Conservation (phyloP, 2,113 vertebrate species). For the Coptodon bakossiorum region DNA sequence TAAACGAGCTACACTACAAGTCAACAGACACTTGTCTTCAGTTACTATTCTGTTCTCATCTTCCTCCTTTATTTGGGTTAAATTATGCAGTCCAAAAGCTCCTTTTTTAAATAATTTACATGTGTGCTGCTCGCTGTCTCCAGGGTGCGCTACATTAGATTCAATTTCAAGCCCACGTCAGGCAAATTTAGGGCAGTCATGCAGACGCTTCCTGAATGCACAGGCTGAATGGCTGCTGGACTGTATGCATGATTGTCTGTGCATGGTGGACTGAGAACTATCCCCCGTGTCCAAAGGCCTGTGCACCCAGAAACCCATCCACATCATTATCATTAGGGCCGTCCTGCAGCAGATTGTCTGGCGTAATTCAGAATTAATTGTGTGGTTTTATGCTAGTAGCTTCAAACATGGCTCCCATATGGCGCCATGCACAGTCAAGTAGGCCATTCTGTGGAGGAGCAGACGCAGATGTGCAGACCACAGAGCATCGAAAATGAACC, state of each 20-base stretch:
- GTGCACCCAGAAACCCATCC: not conserved
- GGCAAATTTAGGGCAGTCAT: conserved; percentile 53
- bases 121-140: conserved; percentile 37
- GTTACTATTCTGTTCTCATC: conserved; percentile 42
- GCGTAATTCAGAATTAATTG: conserved; percentile 36
- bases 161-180: conserved; percentile 49
- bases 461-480: not conserved
- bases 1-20: conserved; percentile 21
- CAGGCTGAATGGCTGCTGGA: not conserved
- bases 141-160: conserved; percentile 44
- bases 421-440: conserved; percentile 1
- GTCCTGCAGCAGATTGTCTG: conserved; percentile 35
- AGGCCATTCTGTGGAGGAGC: not conserved
- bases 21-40: conserved; percentile 36
- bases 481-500: not conserved
- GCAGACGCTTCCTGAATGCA: conserved; percentile 37
- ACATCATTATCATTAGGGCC: conserved; percentile 4
- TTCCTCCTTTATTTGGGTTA: conserved; percentile 47
- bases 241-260: not conserved
- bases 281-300: not conserved
- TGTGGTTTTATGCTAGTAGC: conserved; percentile 26
- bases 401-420: conserved; percentile 41
- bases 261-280: not conserved
- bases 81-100: conserved; percentile 51
- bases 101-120: conserved; percentile 50